These are phyloP conservation scores for Alauda arvensis DNA, from an alignment of 2,797 vertebrate genomes.

Conservation along the genomic window DNA sequence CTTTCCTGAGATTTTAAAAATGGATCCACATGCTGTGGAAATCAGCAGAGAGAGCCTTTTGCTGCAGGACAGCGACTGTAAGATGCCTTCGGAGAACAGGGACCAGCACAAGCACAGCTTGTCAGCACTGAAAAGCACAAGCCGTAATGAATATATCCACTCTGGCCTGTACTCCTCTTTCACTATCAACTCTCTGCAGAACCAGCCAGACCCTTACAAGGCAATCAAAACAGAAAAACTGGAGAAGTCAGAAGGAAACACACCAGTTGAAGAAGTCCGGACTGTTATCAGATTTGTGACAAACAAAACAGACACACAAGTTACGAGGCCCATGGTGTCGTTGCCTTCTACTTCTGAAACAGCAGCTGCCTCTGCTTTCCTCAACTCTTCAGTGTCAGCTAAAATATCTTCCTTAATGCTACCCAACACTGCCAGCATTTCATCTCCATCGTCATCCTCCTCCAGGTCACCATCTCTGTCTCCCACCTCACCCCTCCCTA, in stretches of 20 bases:
- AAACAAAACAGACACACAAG: slow-evolving; percentile 78
- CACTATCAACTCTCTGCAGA: slow-evolving; percentile 87
- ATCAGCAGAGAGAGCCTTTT: slow-evolving; percentile 83
- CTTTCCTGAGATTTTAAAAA: slow-evolving; percentile 93
- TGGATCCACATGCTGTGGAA: slow-evolving; percentile 89
- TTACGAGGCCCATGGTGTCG: slow-evolving; percentile 76
- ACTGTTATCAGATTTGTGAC: slow-evolving; percentile 93
- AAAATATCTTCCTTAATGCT: slow-evolving; percentile 76
- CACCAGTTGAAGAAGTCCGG: slow-evolving; percentile 81
- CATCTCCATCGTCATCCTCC: slow-evolving; percentile 72
- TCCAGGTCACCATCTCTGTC: slow-evolving; percentile 78
- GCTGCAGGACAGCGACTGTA: slow-evolving; percentile 79
- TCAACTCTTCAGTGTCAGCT: slow-evolving; percentile 74
- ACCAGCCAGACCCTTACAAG: slow-evolving; percentile 79
- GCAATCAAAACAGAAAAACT: slow-evolving; percentile 81
- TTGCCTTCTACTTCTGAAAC: slow-evolving; percentile 76
- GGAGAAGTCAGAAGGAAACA: slow-evolving; percentile 71
- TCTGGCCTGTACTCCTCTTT: slow-evolving; percentile 92
- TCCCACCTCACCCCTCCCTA: slow-evolving; percentile 72
- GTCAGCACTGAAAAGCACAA: slow-evolving; percentile 76
- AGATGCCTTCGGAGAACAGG: slow-evolving; percentile 73
- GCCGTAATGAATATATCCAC: slow-evolving; percentile 87
- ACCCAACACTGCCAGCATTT: slow-evolving; percentile 70
- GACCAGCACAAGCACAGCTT: slow-evolving; percentile 78
- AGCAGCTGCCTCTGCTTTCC: slow-evolving; percentile 71